phyloP scores from a whole-genome alignment of 2,888 invertebrate genomes.

The Lepidochrysops patricia region DNA sequence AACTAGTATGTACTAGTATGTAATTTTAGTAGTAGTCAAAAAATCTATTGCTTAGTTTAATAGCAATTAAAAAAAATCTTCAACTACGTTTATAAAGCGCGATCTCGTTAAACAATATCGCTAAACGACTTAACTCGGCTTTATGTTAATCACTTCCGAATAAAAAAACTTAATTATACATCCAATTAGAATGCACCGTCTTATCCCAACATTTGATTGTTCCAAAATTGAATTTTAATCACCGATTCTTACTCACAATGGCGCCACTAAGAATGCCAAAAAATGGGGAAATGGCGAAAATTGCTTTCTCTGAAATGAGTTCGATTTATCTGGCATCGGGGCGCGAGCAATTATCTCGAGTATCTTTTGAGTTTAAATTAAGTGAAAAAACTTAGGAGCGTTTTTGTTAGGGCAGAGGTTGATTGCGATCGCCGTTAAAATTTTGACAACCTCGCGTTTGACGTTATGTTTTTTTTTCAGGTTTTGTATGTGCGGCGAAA shows the following conservation, averaged over 20 bases:
- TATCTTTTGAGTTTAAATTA: slow-evolving; percentile 74
- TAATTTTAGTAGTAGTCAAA: too few relatives aligned
- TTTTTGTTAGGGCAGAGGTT: slow-evolving; percentile 32
- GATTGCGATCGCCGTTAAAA: slow-evolving; percentile 18
- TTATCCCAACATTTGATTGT: slow-evolving; percentile 64
- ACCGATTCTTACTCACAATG: slow-evolving; percentile 68
- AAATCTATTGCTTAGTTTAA: too few relatives aligned
- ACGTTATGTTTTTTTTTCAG: background rate
- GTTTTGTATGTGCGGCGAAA: background rate
- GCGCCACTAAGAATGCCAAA: slow-evolving; percentile 61
- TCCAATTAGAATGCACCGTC: slow-evolving; percentile 71
- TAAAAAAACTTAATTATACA: slow-evolving; percentile 31
- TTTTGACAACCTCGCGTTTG: slow-evolving; percentile 3
- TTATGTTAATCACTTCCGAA: slow-evolving; percentile 18
- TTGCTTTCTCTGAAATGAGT: slow-evolving; percentile 56
- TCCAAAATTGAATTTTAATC: slow-evolving; percentile 74
- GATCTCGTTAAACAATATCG: background rate
- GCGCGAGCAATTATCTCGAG: slow-evolving; percentile 69
- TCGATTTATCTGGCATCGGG: slow-evolving; percentile 49
- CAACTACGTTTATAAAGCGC: background rate
- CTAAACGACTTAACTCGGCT: slow-evolving; percentile 6
- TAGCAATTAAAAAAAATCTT: too few relatives aligned
- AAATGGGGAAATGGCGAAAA: slow-evolving; percentile 66
- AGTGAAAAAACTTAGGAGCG: slow-evolving; percentile 59
- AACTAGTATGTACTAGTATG: too few relatives aligned